Evolutionary conservation across 2,113 vertebrate species (phyloP), one percentile per base, ranked within the genome.

Genomic region (Phylloscopus whistleri): DNA sequence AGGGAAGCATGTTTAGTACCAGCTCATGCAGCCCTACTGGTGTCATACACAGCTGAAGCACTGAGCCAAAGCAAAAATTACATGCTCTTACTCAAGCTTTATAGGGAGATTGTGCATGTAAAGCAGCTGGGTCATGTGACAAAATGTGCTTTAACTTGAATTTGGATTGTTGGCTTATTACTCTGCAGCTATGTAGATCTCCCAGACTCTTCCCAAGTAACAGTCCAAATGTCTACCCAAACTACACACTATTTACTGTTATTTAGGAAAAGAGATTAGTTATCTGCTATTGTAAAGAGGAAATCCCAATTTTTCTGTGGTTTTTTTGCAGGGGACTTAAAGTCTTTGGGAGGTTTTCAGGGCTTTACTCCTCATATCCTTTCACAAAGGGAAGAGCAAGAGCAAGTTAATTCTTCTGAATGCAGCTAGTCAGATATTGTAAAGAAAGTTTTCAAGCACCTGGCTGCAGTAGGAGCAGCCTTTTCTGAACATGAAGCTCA

Each of bases 1-100:
- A 75, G 56, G 37, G 78, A 84, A 82, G 31, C 1, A 0, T 7
- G 6, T 11, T 5, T 13, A 48, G 18, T 12, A 11, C 24, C 0
- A 0, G 18, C 33, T 39, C 39, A 5, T 2, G 6, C 43, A 78
- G 59, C 33, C 60, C 33, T 19, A 4, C 31, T 68, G 39, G 35
- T 49, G 64, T 28, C 24, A 11, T 2, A 26, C 37, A 21, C 48
- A 67, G 64, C 33, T 44, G 39, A 67, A 89, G 15, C 41, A 60
- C 28, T 19, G 81, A 89, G n/a, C 33, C 59, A 73, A 4, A 72
- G 33, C 21, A 60, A 91, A 87, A 93, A 62, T 18, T 8, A 19
- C 35, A 52, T 20, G 18, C 31, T 39, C 16, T 27, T 81, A 31
- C 14, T 68, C n/a, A n/a, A 0, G 21, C 31, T 68, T 75, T 53